Evolutionary conservation across 2,113 vertebrate species (phyloP), one percentile per base, ranked within the genome.

Genomic region (Jaculus jaculus): DNA sequence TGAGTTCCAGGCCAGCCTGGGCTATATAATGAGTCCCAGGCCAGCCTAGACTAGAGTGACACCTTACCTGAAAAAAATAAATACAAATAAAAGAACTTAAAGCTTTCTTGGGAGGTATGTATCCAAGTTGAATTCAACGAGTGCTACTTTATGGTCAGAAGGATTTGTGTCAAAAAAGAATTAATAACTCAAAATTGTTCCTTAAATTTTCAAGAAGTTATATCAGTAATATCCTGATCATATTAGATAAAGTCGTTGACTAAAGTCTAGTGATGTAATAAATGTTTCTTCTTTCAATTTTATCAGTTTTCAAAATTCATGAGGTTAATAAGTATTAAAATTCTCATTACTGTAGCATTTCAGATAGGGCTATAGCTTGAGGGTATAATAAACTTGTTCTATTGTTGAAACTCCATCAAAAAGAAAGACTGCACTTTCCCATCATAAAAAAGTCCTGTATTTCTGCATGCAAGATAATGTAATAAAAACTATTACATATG

Each of bases 241-340:
- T 87, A 54, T 95, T 94, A 93, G 94, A 94, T 65, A 92, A 86
- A 96, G 66, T 89, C 78, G 90, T 77, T 69, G 71, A 92, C 79
- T 86, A 96, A 96, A 83, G 26, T 83, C 77, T 95, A 66, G 77
- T 63, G 66, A 95, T 95, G 90, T 86, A 68, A 83, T 90, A 86
- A 94, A 96, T 96, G 66, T 89, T 95, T 47, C 87, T 95, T 87
- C 82, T 93, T 96, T 96, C 91, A 97, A 90, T 97, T 97, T 97
- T 95, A 96, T 95, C 95, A 93, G 93, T 95, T 95, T 97, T 85
- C 87, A 97, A 97, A 97, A 97, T 97, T 97, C 95, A 96, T 96
- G 96, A 97, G 95, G 95, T 97, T 97, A 97, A 97, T 97, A 97
- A 97, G 96, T 96, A 95, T 96, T 97, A 93, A 96, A 96, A 95